Evolutionary conservation across 2,888 invertebrate species (phyloP).

Genomic region (Catocala sponsa): DNA sequence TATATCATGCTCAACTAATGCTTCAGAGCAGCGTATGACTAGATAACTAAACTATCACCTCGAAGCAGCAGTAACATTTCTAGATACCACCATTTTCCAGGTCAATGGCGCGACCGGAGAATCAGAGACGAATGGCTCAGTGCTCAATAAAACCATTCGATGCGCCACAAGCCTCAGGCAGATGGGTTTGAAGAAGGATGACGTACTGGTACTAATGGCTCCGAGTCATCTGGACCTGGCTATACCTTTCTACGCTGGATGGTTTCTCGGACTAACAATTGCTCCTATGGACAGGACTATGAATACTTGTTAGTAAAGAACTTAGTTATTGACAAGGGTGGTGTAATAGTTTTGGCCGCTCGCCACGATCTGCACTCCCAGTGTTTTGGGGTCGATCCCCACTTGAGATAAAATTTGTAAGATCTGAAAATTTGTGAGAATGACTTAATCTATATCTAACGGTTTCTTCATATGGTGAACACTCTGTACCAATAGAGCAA

Average conservation of each 20-base stretch:
- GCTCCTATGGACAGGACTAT: slow-evolving; percentile 52
- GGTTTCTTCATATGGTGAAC: too few relatives aligned
- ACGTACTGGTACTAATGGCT: slow-evolving; percentile 76
- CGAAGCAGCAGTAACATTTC: too few relatives aligned
- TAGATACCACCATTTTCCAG: slow-evolving; percentile 46
- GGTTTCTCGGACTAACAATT: slow-evolving; percentile 70
- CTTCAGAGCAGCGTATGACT: too few relatives aligned
- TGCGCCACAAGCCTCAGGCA: slow-evolving; percentile 71
- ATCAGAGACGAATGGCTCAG: slow-evolving; percentile 71
- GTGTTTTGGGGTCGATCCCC: too few relatives aligned
- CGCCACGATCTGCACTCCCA: too few relatives aligned
- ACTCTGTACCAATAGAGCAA: too few relatives aligned
- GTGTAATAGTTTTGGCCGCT: too few relatives aligned
- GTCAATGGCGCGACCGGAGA: slow-evolving; percentile 74
- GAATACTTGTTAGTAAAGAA: slow-evolving; percentile 28
- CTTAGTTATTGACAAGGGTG: not conserved
- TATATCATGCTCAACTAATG: too few relatives aligned
- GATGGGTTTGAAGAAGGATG: slow-evolving; percentile 68
- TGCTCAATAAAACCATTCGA: slow-evolving; percentile 66
- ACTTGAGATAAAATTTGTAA: too few relatives aligned
- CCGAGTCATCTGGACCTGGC: slow-evolving; percentile 74
- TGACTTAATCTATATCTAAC: too few relatives aligned
- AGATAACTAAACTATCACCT: too few relatives aligned
- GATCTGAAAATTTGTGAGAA: too few relatives aligned
- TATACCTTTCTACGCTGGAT: slow-evolving; percentile 76